Evolutionary conservation across 2,797 vertebrate species (phyloP).

Genomic region (Streptopelia turtur): DNA sequence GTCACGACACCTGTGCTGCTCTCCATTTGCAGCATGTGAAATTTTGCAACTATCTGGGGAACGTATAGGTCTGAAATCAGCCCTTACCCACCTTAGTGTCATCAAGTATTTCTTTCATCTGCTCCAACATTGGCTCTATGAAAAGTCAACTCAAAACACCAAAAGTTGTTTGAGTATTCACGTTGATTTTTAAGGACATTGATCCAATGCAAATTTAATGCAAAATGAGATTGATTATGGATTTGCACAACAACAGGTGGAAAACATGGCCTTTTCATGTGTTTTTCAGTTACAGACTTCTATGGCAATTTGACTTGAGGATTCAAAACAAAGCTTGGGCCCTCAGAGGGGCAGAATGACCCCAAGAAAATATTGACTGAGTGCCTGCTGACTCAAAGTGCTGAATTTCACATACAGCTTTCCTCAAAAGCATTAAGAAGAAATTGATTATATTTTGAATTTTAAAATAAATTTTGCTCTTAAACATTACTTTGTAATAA

Average conservation of each 20-base stretch:
- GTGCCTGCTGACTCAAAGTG: slow-evolving; percentile 34
- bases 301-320: not conserved
- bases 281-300: slow-evolving; percentile 2
- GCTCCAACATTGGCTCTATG: not conserved
- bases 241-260: not conserved
- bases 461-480: slow-evolving; percentile 38
- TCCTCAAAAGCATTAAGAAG: slow-evolving; percentile 40
- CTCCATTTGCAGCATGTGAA: not conserved
- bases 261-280: not conserved
- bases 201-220: not conserved
- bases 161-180: not conserved
- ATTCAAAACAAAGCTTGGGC: slow-evolving; percentile 19
- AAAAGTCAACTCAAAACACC: not conserved
- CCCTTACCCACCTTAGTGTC: not conserved
- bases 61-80: not conserved
- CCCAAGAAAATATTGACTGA: slow-evolving; percentile 58
- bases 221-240: not conserved
- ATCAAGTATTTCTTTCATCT: not conserved
- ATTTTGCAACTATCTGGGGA: not conserved
- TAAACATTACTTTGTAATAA: slow-evolving; percentile 14
- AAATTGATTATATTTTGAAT: slow-evolving; percentile 44
- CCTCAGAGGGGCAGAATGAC: slow-evolving; percentile 36
- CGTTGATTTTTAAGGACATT: not conserved
- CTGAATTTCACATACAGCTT: slow-evolving; percentile 24
- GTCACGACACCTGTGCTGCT: not conserved